A percentile compares a stretch with the other conserved stretches of the same genome.
These are phyloP conservation scores for Carpatolechia fugitivella DNA, from an alignment of 2,888 invertebrate genomes.

Conservation along the genomic window DNA sequence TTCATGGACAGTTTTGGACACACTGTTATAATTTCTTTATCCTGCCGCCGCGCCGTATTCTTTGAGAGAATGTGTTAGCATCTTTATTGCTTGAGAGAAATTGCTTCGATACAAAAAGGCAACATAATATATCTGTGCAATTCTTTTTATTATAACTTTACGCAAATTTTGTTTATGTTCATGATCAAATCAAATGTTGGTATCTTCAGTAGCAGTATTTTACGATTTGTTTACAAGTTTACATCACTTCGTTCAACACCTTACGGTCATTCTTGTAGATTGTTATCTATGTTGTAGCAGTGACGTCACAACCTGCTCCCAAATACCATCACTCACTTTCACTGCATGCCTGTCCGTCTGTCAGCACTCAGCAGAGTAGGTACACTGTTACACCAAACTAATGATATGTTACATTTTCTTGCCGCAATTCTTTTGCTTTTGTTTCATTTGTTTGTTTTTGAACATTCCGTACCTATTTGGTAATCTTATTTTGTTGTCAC, in stretches of 20 bases:
- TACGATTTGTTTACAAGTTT: background rate
- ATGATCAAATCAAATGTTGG: no score
- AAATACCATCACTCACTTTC: conserved; percentile 71
- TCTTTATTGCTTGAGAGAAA: no score
- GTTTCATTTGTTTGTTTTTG: conserved; percentile 15
- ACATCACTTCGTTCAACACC: conserved; percentile 13
- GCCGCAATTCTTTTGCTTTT: conserved; percentile 13
- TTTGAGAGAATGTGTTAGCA: no score
- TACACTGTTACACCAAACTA: conserved; percentile 21
- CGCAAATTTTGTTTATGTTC: no score
- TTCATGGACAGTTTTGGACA: no score
- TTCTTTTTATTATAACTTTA: no score
- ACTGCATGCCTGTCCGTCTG: conserved; percentile 54
- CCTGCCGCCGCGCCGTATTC: no score
- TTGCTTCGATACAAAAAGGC: no score
- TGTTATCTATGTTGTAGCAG: background rate
- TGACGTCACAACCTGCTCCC: conserved; percentile 66
- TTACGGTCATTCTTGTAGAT: conserved; percentile 6
- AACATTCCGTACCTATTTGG: conserved; percentile 4
- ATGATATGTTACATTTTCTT: conserved; percentile 31
- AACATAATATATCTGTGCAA: no score
- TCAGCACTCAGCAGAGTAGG: no score
- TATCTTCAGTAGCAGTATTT: background rate
- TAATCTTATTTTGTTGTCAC: background rate
- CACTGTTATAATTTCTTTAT: no score